phyloP scores from a whole-genome alignment of 1,140 invertebrate species.

The Gonatopus flavifemur region DNA sequence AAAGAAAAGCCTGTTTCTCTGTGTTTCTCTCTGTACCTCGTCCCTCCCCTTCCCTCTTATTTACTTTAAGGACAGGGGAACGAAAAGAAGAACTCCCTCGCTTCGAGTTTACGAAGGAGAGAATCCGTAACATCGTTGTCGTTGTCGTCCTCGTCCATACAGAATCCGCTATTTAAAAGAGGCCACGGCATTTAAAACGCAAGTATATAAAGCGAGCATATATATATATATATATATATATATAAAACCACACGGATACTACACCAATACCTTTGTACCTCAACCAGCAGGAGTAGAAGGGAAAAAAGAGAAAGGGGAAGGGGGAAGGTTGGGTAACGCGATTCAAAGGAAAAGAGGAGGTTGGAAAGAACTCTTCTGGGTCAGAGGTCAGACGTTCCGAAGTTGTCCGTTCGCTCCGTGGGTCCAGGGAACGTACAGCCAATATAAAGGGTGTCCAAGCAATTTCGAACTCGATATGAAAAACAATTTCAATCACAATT shows the following conservation, averaged over 20 bases:
- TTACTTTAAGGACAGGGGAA: neutral
- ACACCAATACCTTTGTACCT: no score
- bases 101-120: no score
- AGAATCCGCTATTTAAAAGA: constrained; percentile 43
- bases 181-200: constrained; percentile 43
- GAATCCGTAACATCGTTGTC: no score
- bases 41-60: neutral
- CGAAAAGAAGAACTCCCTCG: no score
- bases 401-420: constrained; percentile 47
- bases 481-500: no score
- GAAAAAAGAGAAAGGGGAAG: constrained; percentile 2
- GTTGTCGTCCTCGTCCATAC: neutral
- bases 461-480: constrained; percentile 6
- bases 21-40: neutral
- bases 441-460: constrained; percentile 26
- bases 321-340: constrained; percentile 26
- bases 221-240: no score
- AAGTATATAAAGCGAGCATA: constrained; percentile 44
- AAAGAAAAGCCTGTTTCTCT: constrained; percentile 1
- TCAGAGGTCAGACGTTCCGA: constrained; percentile 48
- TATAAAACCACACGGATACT: neutral
- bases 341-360: constrained; percentile 33
- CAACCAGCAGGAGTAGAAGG: constrained; percentile 6
- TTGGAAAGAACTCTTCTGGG: constrained; percentile 41
- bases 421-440: constrained; percentile 38